Percentiles rank a stretch among this genome's conserved stretches.
Evolutionary conservation across 2,888 invertebrate species (phyloP).

Genomic region (Orthosia gracilis): DNA sequence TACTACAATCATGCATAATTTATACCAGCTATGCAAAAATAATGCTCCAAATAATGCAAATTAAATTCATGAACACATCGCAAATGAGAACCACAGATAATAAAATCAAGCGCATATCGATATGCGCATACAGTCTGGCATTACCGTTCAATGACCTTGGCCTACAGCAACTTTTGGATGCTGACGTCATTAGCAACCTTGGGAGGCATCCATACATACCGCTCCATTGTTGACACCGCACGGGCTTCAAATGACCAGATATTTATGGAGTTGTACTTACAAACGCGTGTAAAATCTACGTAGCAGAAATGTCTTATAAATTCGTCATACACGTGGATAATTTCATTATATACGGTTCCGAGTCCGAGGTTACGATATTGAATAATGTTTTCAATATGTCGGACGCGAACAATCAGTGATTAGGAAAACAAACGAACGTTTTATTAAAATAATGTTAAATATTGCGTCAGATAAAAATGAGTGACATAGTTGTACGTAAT

Average conservation of each 20-base stretch:
- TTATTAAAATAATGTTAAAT: neutral
- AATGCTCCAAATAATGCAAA: slow-evolving; percentile 4
- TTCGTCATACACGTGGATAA: slow-evolving; percentile 30
- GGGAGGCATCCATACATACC: slow-evolving; percentile 67
- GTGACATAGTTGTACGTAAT: too few relatives aligned
- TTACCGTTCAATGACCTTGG: slow-evolving; percentile 77
- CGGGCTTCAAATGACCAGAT: slow-evolving; percentile 40
- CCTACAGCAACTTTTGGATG: slow-evolving; percentile 76
- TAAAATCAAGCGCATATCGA: slow-evolving; percentile 55
- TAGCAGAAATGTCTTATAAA: slow-evolving; percentile 21
- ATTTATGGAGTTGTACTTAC: slow-evolving; percentile 14
- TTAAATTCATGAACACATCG: slow-evolving; percentile 11
- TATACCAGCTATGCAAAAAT: neutral
- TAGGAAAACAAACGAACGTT: slow-evolving; percentile 41
- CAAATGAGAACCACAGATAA: slow-evolving; percentile 20
- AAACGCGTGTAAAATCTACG: slow-evolving; percentile 29
- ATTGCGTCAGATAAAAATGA: slow-evolving; percentile 20
- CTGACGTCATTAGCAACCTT: slow-evolving; percentile 74
- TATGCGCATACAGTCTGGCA: slow-evolving; percentile 61
- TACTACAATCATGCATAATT: neutral
- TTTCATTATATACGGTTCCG: slow-evolving; percentile 7
- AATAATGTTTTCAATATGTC: slow-evolving; percentile 29
- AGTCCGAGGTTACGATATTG: slow-evolving; percentile 27
- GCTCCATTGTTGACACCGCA: slow-evolving; percentile 56
- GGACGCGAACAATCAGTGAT: slow-evolving; percentile 35